A percentile compares a stretch with the other conserved stretches of the same genome.
Evolutionary conservation across 2,113 vertebrate species (phyloP).

Genomic region (Opisthocomus hoazin): DNA sequence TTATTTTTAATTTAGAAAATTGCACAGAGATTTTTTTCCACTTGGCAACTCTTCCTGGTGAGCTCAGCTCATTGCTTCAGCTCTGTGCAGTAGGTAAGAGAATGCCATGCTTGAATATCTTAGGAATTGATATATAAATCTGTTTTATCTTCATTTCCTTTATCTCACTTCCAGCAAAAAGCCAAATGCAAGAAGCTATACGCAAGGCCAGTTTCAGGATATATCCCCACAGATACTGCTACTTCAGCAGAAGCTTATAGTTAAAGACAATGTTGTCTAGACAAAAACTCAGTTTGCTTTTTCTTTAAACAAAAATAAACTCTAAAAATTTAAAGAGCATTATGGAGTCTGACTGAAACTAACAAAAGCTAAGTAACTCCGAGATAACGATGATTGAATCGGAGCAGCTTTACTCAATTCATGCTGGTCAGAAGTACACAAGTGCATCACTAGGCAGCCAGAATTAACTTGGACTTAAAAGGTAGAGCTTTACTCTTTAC

Average conservation of each 20-base stretch:
- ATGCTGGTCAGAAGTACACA: neutral
- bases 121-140: neutral
- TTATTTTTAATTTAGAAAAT: neutral
- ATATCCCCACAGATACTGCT: neutral
- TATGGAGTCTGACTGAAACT: slow-evolving; percentile 9
- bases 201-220: neutral
- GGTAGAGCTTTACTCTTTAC: neutral
- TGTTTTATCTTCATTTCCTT: neutral
- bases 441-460: neutral
- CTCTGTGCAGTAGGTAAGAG: neutral
- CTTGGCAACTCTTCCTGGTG: neutral
- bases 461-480: neutral
- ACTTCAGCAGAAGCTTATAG: slow-evolving; percentile 4
- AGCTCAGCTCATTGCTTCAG: neutral
- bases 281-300: slow-evolving; percentile 21
- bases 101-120: neutral
- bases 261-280: slow-evolving; percentile 43
- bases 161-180: neutral
- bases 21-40: neutral
- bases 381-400: slow-evolving; percentile 24
- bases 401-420: neutral
- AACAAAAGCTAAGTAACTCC: slow-evolving; percentile 17
- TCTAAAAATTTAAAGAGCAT: neutral
- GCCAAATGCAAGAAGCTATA: neutral
- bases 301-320: slow-evolving; percentile 33